Percentiles rank a stretch among this genome's conserved stretches.
Conservation (phyloP, 2,888 invertebrate species). For the Antheraea assamensis region DNA sequence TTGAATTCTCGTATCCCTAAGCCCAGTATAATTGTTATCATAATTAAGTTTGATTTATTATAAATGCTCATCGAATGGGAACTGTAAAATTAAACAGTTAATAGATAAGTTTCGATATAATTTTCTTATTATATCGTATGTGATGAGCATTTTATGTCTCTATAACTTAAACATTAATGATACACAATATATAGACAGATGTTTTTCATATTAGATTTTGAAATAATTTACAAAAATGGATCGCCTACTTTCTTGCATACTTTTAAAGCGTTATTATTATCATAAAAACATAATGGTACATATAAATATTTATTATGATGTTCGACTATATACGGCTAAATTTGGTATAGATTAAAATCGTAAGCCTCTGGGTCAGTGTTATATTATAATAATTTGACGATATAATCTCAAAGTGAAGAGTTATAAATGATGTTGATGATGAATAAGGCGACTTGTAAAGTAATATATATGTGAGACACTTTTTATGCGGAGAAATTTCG, state of each 20-base stretch:
- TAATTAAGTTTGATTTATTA: conserved; percentile 18
- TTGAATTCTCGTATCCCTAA: conserved; percentile 24
- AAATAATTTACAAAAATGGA: neutral
- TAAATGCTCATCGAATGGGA: conserved; percentile 9
- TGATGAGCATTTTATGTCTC: conserved; percentile 14
- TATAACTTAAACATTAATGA: neutral
- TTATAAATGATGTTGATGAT: conserved; percentile 53
- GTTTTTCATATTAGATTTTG: neutral
- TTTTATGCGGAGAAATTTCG: conserved; percentile 56
- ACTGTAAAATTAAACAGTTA: neutral
- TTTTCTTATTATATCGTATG: neutral
- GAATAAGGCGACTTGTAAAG: conserved; percentile 39
- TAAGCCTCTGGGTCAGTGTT: conserved; percentile 44
- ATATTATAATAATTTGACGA: conserved; percentile 42
- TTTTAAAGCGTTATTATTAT: conserved; percentile 6
- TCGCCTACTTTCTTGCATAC: conserved; percentile 3
- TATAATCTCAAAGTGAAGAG: conserved; percentile 38
- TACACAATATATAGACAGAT: neutral
- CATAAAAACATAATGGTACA: neutral
- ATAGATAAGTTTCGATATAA: conserved; percentile 15
- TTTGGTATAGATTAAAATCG: conserved; percentile 37
- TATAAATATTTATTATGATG: conserved; percentile 9
- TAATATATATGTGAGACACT: conserved; percentile 46
- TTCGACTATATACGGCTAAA: conserved; percentile 29
- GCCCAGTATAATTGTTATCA: neutral